phyloP scores from a whole-genome alignment of 2,113 vertebrate genomes.

The Puffinus mauretanicus region DNA sequence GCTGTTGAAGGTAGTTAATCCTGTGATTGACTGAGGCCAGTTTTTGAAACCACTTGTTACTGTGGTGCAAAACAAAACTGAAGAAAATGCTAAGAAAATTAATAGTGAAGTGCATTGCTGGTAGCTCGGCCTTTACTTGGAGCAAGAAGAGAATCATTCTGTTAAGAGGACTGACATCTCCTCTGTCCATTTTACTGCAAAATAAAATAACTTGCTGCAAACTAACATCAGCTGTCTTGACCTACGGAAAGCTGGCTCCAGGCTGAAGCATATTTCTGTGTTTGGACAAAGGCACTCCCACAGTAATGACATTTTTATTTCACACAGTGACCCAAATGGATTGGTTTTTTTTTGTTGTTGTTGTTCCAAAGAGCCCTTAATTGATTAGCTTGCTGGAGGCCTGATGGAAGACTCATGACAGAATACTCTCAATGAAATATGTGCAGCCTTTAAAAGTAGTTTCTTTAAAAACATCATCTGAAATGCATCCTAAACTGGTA shows the following conservation, averaged over 20 bases:
- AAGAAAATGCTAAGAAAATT: background rate
- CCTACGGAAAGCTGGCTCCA: background rate
- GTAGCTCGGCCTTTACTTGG: background rate
- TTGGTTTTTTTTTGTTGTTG: background rate
- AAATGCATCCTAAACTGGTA: background rate
- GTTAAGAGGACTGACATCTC: background rate
- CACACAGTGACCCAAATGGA: background rate
- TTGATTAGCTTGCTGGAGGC: conserved; percentile 5
- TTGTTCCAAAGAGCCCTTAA: background rate
- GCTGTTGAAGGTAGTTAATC: background rate
- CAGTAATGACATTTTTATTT: conserved; percentile 5
- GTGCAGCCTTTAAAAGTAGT: background rate
- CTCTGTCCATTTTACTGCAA: background rate
- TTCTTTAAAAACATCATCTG: background rate
- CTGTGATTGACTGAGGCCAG: background rate
- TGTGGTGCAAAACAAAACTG: background rate
- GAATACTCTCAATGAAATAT: background rate
- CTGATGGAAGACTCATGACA: background rate
- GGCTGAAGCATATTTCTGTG: background rate
- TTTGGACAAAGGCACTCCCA: background rate
- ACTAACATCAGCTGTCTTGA: background rate
- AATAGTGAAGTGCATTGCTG: background rate
- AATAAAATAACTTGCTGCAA: background rate
- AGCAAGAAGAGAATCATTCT: background rate
- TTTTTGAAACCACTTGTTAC: background rate